Percentiles rank a stretch among this genome's conserved stretches.
These are phyloP conservation scores for Copsychus sechellarum DNA, from an alignment of 2,113 vertebrate genomes.

Conservation along the genomic window DNA sequence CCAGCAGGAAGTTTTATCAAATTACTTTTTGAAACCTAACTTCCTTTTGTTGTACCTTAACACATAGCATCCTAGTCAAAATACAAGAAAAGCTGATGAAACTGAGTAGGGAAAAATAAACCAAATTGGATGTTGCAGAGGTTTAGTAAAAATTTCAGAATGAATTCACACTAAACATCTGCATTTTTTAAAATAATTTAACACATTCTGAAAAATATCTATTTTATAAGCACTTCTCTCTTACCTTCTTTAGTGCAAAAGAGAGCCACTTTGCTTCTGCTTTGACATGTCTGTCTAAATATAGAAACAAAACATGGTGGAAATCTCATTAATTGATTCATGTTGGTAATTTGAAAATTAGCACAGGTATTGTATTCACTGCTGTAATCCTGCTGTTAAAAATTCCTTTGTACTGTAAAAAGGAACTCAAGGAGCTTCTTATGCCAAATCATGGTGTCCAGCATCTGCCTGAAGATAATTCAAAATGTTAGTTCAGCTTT, in stretches of 20 bases:
- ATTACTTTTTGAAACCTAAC: background rate
- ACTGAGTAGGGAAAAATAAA: background rate
- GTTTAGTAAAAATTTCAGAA: background rate
- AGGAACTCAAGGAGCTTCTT: background rate
- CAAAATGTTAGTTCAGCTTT: conserved; percentile 9
- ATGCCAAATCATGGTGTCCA: background rate
- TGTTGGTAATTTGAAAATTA: background rate
- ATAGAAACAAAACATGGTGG: conserved; percentile 54
- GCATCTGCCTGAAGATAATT: background rate
- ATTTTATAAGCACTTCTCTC: background rate
- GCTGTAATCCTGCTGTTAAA: background rate
- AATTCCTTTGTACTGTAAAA: background rate
- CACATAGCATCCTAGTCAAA: background rate
- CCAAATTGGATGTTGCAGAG: background rate
- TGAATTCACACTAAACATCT: background rate
- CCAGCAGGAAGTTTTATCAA: background rate
- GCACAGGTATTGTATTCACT: background rate
- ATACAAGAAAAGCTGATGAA: background rate
- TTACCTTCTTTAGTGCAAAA: conserved; percentile 87
- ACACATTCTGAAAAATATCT: background rate
- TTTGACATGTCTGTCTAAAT: conserved; percentile 84
- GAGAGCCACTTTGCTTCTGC: conserved; percentile 84
- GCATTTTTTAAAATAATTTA: background rate
- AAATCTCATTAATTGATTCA: background rate
- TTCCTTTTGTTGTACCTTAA: background rate